Conservation (phyloP, 2,113 vertebrate genomes). For the Tragelaphus imberbis region DNA sequence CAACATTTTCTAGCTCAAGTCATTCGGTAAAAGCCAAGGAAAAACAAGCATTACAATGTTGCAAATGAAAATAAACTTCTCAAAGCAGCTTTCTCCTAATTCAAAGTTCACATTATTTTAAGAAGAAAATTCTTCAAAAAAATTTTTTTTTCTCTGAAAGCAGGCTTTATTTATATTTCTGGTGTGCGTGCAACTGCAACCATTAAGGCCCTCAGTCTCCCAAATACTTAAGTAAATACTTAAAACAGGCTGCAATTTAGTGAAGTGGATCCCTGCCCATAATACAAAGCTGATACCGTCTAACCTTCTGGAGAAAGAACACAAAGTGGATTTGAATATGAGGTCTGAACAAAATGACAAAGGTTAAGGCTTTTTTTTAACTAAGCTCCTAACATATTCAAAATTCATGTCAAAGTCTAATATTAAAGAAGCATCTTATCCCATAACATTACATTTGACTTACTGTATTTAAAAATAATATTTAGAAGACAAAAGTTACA, state of each 20-base stretch:
- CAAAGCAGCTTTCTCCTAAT: not conserved
- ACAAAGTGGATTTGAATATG: not conserved
- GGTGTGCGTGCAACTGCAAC: not conserved
- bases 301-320: not conserved
- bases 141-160: not conserved
- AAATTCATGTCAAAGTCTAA: not conserved
- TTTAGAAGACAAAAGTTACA: constrained; percentile 24
- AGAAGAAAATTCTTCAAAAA: not conserved
- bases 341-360: not conserved
- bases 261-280: not conserved
- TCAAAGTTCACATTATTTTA: not conserved
- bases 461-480: not conserved
- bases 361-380: not conserved
- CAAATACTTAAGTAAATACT: constrained; percentile 20
- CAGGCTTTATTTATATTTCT: constrained; percentile 33
- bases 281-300: not conserved
- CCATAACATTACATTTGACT: not conserved
- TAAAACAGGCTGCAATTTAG: constrained; percentile 7
- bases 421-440: not conserved
- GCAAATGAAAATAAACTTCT: constrained; percentile 28
- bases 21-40: not conserved
- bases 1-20: constrained; percentile 24
- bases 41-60: not conserved
- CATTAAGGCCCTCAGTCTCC: not conserved
- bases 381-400: not conserved